phyloP scores from a whole-genome alignment of 2,113 vertebrate genomes.

The Kryptolebias marmoratus region DNA sequence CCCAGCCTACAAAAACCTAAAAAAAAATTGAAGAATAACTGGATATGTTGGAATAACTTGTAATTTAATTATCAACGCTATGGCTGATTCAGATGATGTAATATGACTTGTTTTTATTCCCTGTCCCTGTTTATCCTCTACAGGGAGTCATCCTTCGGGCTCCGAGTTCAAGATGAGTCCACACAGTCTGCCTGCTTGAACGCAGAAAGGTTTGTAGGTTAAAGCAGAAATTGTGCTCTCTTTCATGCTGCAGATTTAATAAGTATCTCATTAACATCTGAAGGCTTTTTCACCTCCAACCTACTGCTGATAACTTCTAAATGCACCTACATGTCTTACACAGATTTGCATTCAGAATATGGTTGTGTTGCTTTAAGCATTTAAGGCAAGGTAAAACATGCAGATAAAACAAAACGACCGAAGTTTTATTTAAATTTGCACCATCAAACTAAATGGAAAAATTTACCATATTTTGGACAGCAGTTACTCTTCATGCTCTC shows the following conservation, averaged over 20 bases:
- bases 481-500: too few relatives aligned
- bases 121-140: slow-evolving; percentile 35
- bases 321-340: background rate
- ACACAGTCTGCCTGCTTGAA: slow-evolving; percentile 30
- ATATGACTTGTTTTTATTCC: slow-evolving; percentile 10
- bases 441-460: background rate
- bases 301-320: background rate
- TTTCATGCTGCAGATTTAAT: background rate
- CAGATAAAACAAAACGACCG: too few relatives aligned
- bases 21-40: background rate
- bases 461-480: too few relatives aligned
- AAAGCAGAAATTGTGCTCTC: background rate
- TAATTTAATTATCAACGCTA: background rate
- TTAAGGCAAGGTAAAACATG: too few relatives aligned
- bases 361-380: too few relatives aligned
- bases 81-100: background rate
- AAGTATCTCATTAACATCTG: too few relatives aligned
- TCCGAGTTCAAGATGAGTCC: slow-evolving; percentile 57
- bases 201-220: slow-evolving; percentile 46
- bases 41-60: background rate
- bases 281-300: background rate
- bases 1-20: background rate
- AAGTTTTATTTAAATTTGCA: too few relatives aligned
- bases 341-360: too few relatives aligned
- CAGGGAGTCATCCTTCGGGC: slow-evolving; percentile 30